Conservation (phyloP, 1,140 invertebrate genomes). For the Diabrotica virgifera region DNA sequence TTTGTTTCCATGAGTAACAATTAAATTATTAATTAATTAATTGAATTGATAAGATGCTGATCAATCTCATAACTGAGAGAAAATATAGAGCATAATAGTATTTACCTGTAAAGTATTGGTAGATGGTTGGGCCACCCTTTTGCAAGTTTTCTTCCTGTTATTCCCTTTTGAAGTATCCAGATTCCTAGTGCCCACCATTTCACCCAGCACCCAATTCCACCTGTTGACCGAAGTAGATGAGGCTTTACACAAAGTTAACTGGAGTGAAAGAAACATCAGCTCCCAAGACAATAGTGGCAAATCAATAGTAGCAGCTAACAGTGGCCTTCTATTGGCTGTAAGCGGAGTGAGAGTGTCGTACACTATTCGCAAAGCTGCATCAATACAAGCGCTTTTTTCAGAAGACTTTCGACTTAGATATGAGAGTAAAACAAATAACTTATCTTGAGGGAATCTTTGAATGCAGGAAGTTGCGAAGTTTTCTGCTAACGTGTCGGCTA, state of each 20-base stretch:
- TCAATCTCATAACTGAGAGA: no score
- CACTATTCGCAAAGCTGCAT: slow-evolving; percentile 60
- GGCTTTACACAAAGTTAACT: slow-evolving; percentile 59
- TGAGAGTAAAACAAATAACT: slow-evolving; percentile 82
- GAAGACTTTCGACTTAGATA: slow-evolving; percentile 81
- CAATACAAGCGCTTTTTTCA: slow-evolving; percentile 61
- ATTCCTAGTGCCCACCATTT: slow-evolving; percentile 46
- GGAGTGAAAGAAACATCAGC: slow-evolving; percentile 72
- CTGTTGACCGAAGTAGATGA: slow-evolving; percentile 52
- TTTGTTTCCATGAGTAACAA: no score
- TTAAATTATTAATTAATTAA: no score
- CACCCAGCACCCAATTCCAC: slow-evolving; percentile 76
- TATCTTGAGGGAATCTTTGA: slow-evolving; percentile 79
- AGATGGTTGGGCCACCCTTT: slow-evolving; percentile 24
- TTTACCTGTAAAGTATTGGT: slow-evolving; percentile 6
- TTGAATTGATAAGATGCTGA: no score
- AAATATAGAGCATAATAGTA: neutral
- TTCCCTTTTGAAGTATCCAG: slow-evolving; percentile 43
- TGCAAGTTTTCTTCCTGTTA: slow-evolving; percentile 32
- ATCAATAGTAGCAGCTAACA: slow-evolving; percentile 55
- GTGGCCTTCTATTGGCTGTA: slow-evolving; percentile 48
- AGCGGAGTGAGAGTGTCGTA: slow-evolving; percentile 56
- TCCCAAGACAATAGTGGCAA: slow-evolving; percentile 75
- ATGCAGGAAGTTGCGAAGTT: slow-evolving; percentile 77
- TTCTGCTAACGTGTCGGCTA: slow-evolving; percentile 74